A percentile compares a stretch with the other conserved stretches of the same genome.
Evolutionary conservation across 2,797 vertebrate species (phyloP).

Genomic region (Pseudochirops cupreus): DNA sequence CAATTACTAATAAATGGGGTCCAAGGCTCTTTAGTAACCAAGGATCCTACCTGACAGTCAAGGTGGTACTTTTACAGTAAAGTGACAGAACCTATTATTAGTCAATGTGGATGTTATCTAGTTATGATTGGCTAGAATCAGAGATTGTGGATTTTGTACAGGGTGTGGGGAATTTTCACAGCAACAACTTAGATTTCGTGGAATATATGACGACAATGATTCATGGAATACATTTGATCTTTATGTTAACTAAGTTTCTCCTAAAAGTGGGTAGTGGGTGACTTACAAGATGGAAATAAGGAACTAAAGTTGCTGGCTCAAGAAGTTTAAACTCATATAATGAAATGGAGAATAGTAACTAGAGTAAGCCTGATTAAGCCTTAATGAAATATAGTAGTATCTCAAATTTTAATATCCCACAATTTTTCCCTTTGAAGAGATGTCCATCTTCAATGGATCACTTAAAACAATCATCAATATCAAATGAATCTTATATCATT

Average conservation of each 20-base stretch:
- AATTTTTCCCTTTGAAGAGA: background rate
- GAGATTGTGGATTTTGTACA: background rate
- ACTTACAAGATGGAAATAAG: background rate
- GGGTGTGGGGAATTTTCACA: background rate
- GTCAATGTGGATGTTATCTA: background rate
- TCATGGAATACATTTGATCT: background rate
- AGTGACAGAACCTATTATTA: background rate
- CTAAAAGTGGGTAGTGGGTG: background rate
- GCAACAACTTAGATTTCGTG: background rate
- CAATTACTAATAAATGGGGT: background rate
- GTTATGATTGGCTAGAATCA: background rate
- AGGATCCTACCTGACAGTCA: background rate
- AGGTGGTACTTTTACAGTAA: background rate
- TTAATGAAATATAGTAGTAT: background rate
- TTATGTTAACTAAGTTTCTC: background rate
- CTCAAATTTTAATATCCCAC: background rate
- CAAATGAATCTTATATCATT: background rate
- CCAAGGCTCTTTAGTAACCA: background rate
- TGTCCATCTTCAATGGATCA: background rate
- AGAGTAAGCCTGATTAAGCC: background rate
- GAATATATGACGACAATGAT: background rate
- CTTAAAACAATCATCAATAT: background rate
- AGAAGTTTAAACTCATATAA: background rate
- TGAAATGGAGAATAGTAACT: background rate
- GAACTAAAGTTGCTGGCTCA: background rate